Conservation (phyloP, 2,113 vertebrate species). For the Agelaius tricolor region DNA sequence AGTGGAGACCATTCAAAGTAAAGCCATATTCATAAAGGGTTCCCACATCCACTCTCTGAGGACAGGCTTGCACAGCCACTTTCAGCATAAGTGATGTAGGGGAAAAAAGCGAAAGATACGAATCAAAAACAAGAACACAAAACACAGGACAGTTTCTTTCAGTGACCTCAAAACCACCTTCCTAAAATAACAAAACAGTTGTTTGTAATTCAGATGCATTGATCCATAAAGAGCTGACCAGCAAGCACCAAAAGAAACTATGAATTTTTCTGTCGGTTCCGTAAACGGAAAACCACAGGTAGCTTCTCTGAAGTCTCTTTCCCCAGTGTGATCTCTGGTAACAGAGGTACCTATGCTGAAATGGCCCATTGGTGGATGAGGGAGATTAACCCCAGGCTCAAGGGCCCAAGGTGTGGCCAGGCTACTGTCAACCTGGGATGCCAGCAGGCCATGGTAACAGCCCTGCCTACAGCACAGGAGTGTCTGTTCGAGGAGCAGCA, state of each 20-base stretch:
- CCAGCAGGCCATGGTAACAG: fast-evolving
- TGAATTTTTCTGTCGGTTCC: neutral
- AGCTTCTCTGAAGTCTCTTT: neutral
- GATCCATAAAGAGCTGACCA: slow-evolving; percentile 22
- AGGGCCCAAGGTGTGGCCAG: neutral
- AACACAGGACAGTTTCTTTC: neutral
- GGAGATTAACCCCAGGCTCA: neutral
- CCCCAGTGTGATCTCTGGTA: fast-evolving
- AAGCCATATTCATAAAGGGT: neutral
- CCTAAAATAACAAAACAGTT: neutral
- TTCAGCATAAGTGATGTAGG: neutral
- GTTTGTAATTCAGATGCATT: neutral
- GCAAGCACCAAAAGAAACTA: neutral
- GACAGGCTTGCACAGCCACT: neutral
- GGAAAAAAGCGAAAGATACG: neutral
- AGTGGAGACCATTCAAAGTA: neutral
- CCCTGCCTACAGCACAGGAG: neutral
- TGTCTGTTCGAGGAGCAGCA: neutral
- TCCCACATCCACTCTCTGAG: neutral
- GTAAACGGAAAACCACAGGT: neutral
- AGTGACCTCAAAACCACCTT: slow-evolving; percentile 20
- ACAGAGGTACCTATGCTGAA: neutral
- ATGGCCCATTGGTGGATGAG: neutral
- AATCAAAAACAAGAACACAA: neutral
- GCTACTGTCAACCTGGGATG: neutral